These are phyloP conservation scores for Albula goreensis DNA, from an alignment of 2,113 vertebrate species.

Conservation along the genomic window DNA sequence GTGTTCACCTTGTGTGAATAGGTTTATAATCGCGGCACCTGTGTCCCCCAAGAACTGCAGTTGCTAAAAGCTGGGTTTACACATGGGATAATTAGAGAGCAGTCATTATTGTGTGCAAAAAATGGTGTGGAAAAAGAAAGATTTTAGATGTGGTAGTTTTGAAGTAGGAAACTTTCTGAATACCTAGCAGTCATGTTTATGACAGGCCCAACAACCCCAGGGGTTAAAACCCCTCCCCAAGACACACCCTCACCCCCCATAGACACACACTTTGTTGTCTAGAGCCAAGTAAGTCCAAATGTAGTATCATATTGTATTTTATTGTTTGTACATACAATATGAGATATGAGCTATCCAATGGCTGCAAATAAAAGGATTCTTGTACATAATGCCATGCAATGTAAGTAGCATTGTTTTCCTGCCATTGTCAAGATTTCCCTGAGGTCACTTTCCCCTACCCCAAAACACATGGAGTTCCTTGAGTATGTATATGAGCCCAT, in stretches of 20 bases:
- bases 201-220: too few relatives aligned
- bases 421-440: not conserved
- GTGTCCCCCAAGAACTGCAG: not conserved
- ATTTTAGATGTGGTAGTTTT: not conserved
- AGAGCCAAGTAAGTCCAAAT: too few relatives aligned
- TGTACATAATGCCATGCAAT: not conserved
- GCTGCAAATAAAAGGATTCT: not conserved
- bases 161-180: too few relatives aligned
- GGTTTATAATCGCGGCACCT: not conserved
- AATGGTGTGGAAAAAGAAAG: not conserved
- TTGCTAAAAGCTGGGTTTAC: not conserved
- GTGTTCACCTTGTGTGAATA: not conserved
- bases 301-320: too few relatives aligned
- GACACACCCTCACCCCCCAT: too few relatives aligned
- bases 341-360: not conserved
- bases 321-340: not conserved
- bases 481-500: not conserved
- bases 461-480: not conserved
- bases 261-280: too few relatives aligned
- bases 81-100: not conserved
- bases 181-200: too few relatives aligned
- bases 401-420: not conserved
- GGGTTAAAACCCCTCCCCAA: too few relatives aligned
- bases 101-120: not conserved
- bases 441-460: too few relatives aligned